Evolutionary conservation across 1,140 invertebrate species (phyloP).

Genomic region (Drosophila ironensis): DNA sequence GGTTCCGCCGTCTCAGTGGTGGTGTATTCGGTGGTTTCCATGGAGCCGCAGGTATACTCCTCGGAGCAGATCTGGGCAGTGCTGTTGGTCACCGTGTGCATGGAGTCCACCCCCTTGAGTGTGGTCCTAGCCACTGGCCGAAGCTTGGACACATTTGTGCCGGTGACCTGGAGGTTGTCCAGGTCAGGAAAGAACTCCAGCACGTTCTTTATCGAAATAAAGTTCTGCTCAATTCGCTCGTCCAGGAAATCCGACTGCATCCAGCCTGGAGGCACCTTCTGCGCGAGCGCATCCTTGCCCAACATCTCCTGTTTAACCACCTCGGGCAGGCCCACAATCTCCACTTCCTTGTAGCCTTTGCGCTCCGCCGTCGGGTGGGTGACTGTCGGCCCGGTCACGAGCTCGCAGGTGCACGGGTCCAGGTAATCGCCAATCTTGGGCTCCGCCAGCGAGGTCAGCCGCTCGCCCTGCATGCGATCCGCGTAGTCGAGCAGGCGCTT

Average conservation of each 20-base stretch:
- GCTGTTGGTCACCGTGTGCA: conserved; percentile 26
- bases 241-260: conserved; percentile 50
- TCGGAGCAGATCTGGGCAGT: background rate
- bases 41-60: conserved; percentile 8
- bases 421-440: background rate
- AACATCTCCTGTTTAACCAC: conserved; percentile 46
- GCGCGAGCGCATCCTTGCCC: conserved; percentile 16
- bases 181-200: conserved; percentile 69
- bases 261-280: conserved; percentile 33
- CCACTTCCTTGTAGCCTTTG: conserved; percentile 24
- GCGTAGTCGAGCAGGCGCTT: conserved; percentile 62
- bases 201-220: conserved; percentile 45
- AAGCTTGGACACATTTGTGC: conserved; percentile 7
- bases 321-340: conserved; percentile 58
- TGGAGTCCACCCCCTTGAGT: conserved; percentile 10
- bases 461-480: conserved; percentile 34
- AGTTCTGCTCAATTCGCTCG: conserved; percentile 32
- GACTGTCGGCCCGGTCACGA: conserved; percentile 2
- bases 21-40: background rate
- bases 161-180: conserved; percentile 43
- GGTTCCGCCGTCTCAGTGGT: background rate
- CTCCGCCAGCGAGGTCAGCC: background rate
- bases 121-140: background rate
- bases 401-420: conserved; percentile 32
- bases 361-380: conserved; percentile 52